Base-by-base conservation (phyloP, 2,888 invertebrate genomes). In the Polia nebulosa region DNA sequence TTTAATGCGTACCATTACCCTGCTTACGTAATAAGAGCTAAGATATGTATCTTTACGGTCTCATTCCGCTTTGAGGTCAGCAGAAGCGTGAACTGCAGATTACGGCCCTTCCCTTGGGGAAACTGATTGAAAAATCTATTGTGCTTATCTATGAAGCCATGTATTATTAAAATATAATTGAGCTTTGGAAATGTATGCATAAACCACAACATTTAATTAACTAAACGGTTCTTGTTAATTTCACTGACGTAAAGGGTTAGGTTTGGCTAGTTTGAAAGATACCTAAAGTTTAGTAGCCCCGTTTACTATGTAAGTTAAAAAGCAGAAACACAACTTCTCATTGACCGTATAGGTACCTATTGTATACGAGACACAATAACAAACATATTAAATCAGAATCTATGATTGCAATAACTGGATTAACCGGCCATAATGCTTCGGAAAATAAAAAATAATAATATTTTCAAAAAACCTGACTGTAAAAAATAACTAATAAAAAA, bases 11-110 rank as follows among this genome's bases (percentile, higher is more conserved):
- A n/a, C 20, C 17, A 36, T 58, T 45, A 59, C 34, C 22, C 61
- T 76, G 52, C 62, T 65, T 59, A 75, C 69, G 64, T 62, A 75
- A 70, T 59, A 58, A 41, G 32, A 61, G 58, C 55, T 15, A 49
- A 61, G 76, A 78, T 78, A 49, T 39, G 13, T 44, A 78, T 78
- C 78, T 78, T 78, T 57, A 80, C 71, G 71, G 66, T 59, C 78
- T 80, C 76, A 70, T 80, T 79, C 64, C 55, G 15, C 34, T 34
- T 34, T 63, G 65, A 76, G 80, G 77, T 62, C 64, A 59, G 32
- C 9, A 66, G 45, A 76, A 55, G 29, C 44, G 58, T 51, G 60
- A 68, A 34, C 45, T 67, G 51, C 32, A 27, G 41, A 47, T 60
- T 45, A 45, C 17, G 36, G 69, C 76, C 64, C 59, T 77, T 63